Base-by-base conservation (phyloP, 2,888 invertebrate species). In the Drosophila meridionalis region DNA sequence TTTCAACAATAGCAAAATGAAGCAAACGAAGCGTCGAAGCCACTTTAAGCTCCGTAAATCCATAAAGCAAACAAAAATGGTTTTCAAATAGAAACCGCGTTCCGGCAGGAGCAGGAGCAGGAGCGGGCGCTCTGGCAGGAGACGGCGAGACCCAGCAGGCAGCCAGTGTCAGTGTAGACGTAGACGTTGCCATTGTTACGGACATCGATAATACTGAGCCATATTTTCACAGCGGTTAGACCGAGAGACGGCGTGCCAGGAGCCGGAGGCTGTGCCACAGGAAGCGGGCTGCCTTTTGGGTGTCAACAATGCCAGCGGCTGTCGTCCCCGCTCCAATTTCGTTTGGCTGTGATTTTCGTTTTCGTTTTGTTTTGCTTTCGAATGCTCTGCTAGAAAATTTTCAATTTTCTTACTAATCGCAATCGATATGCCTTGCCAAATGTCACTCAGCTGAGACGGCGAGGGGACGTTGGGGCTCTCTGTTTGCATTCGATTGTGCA, bases 21-120 rank as follows among this genome's bases (percentile, higher is more conserved):
- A 83, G 90, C 90, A 87, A 89, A 83, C 85, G 84, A 83, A 87
- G 87, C 87, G 82, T 73, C 79, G 91, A 92, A 92, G 92, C 92
- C 92, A 91, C 91, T 92, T 91, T 92, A 91, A 91, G 91, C 92
- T 90, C 84, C 78, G 81, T 86, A 92, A 92, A 91, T 91, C 91
- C 92, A 92, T 92, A 91, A 91, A 78, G 92, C 92, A 91, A 92
- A 91, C 91, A 91, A 92, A 52, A 91, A 90, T 87, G 87, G 89
- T 84, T 90, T 90, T 90, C 90, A 87, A 87, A 87, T 86, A 82
- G 89, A 89, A 78, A 83, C 86, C 80, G 86, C 83, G 83, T 76
- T 77, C 69, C 69, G 75, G 70, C 45, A 9, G n/a, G n/a, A 11
- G n/a, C n/a, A 4, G 20, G 12, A 12, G 28, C 9, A 11, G 32